Conservation (phyloP, 2,888 invertebrate genomes). For the Drosophila rubida region DNA sequence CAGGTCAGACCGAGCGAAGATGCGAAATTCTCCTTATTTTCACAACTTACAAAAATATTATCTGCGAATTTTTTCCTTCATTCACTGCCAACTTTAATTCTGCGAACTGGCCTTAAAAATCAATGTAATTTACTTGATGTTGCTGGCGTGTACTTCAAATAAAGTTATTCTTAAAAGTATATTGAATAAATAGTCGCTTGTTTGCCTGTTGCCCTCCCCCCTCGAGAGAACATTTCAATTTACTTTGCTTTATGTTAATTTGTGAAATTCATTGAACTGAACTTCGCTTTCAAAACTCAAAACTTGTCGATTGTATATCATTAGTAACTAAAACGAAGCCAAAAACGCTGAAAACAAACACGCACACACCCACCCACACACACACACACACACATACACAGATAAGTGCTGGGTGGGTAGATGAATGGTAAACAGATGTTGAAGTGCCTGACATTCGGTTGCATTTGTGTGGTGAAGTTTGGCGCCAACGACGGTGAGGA, state of each 20-base stretch:
- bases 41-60: neutral
- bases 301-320: conserved; percentile 55
- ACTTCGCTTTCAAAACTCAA: conserved; percentile 39
- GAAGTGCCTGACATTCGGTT: conserved; percentile 34
- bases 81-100: too few species aligned
- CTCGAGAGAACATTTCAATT: neutral
- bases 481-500: conserved; percentile 35
- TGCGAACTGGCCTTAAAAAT: neutral
- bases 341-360: conserved; percentile 45
- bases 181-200: neutral
- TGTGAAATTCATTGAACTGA: conserved; percentile 29
- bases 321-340: conserved; percentile 35
- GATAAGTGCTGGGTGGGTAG: too few species aligned
- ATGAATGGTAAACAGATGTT: conserved; percentile 60
- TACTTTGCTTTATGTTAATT: conserved; percentile 32
- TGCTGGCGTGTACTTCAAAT: neutral
- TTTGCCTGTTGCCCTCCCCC: neutral
- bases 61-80: too few species aligned
- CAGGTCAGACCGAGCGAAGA: conserved; percentile 3
- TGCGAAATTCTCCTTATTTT: neutral
- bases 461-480: conserved; percentile 32
- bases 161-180: neutral
- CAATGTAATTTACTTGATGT: neutral
- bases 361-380: conserved; percentile 5
- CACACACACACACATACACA: conserved; percentile 19